These are phyloP conservation scores for Petrocephalus schoutedeni DNA, from an alignment of 2,797 vertebrate genomes.

Conservation along the genomic window DNA sequence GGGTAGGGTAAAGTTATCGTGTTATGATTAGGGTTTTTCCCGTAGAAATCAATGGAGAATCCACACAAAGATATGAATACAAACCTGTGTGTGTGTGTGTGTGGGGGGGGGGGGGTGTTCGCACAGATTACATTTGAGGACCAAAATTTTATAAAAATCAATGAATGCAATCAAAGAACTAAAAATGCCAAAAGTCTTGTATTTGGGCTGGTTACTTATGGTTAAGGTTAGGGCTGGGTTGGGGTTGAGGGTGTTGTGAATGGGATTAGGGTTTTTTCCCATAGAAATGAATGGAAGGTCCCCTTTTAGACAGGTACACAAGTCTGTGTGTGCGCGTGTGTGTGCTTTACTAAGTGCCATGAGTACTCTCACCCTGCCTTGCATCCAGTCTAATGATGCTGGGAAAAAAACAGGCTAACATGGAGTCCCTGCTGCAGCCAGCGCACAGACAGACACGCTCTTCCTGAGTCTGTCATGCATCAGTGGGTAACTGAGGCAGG, in stretches of 20 bases:
- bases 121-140: too few species aligned
- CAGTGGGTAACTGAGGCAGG: neutral
- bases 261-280: neutral
- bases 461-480: neutral
- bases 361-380: neutral
- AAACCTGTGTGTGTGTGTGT: too few species aligned
- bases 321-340: neutral
- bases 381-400: neutral
- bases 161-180: too few species aligned
- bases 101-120: too few species aligned
- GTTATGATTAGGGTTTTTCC: too few species aligned
- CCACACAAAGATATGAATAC: too few species aligned
- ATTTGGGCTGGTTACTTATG: too few species aligned
- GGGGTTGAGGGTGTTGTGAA: neutral
- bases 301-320: neutral
- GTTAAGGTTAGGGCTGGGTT: neutral
- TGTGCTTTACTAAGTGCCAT: neutral
- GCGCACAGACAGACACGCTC: neutral
- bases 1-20: too few species aligned
- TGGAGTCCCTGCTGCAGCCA: neutral
- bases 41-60: too few species aligned
- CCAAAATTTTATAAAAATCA: too few species aligned
- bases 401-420: neutral
- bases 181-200: too few species aligned
- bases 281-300: neutral